Evolutionary conservation across 2,888 invertebrate genomes (phyloP), one percentile per base, ranked within the genome.

Genomic region (Drosophila demipolita): DNA sequence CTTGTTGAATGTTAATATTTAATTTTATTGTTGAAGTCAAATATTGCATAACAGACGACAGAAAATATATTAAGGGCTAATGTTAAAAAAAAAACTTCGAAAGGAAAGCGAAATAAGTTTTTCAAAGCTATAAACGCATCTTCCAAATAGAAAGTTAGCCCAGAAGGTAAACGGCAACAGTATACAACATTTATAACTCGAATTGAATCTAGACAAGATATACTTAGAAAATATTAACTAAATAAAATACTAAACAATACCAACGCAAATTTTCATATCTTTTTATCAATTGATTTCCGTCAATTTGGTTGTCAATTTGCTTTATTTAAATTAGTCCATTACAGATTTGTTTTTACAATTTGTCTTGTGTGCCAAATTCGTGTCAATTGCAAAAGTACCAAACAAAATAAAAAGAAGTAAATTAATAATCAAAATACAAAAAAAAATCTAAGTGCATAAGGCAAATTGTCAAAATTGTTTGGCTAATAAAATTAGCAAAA

Each of bases 241-340:
- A 58, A 61, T 38, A 38, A 48, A 50, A 63, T 38, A 63, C 49
- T 40, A 52, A 49, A 17, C 12, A 64, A 42, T 38, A 52, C 33
- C 50, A 68, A 73, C 58, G 87, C 81, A 80, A 87, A 72, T 76
- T 88, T 88, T 66, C 71, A 63, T 49, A 57, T 66, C 76, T 53
- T 52, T 75, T 61, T 5, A 62, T 71, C 63, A 58, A 89, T 88
- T 83, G 89, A 77, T 86, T 86, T 65, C 32, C 3, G 59, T 83
- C 76, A 86, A 83, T 83, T 83, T 71, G 59, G 49, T 82, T 88
- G 72, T 65, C 63, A 83, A 83, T 86, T 86, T 76, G 87, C 86
- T 63, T 60, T 9, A 62, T 58, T 61, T 15, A 52, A 69, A 64
- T 72, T 63, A 66, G 78, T 48, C 63, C 57, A 69, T 48, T 58